Base-by-base conservation (phyloP, 2,113 vertebrate genomes). In the Periophthalmodon schlosseri region DNA sequence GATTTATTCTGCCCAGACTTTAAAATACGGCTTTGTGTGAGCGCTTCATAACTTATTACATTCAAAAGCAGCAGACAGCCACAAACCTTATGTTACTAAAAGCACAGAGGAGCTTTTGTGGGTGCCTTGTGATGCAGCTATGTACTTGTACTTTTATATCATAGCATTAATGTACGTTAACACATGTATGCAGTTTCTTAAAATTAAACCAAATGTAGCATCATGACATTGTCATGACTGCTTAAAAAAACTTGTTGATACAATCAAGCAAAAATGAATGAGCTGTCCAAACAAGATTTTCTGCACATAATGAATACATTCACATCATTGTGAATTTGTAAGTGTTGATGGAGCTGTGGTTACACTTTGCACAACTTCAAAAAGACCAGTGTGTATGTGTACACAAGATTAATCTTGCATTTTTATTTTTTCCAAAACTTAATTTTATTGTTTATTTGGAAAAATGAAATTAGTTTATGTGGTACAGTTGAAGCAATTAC, bases 191-290 rank as follows among this genome's bases (percentile, higher is more conserved):
- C 61, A 72, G 80, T 91, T 92, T 89, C 84, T 80, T 16, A 68
- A 68, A 75, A 86, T 88, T 92, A 84, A 91, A 93, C 92, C 85
- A 74, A 49, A 52, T 73, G 78, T 28, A 28, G 28, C 28, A 28
- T 28, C 28, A 28, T 28, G 28, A 28, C 28, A 28, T 28, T 28
- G 28, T 28, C 28, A 28, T 74, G 84, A 89, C 84, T 77, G 63
- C 84, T 83, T 79, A 85, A 91, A 87, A 93, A 91, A 84, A 39
- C 74, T 28, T 85, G 84, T 89, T 90, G 82, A 91, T 93, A 92
- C 70, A 87, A 84, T 88, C 84, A 88, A 84, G 80, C 15, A 82
- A 88, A 92, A 91, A 89, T 87, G 69, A 91, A 91, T 77, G 80
- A 83, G 79, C 86, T 90, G 86, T 87, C 85, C 80, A 76, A 86